These are phyloP conservation scores for Pangasius krempfi DNA, from an alignment of 2,797 vertebrate genomes.

Conservation along the genomic window DNA sequence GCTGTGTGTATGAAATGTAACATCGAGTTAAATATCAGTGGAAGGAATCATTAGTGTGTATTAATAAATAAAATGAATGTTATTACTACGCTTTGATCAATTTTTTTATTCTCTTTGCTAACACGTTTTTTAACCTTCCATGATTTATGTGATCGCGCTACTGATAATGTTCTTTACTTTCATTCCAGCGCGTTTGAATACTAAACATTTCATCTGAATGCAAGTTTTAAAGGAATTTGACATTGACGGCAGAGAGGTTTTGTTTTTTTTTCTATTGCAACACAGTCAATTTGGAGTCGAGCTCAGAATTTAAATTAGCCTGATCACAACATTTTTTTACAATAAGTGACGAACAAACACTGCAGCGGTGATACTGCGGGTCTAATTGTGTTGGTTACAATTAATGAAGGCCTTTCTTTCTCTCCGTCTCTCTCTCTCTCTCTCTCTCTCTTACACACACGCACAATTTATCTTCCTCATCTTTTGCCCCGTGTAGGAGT, in stretches of 20 bases:
- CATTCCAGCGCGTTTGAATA: background rate
- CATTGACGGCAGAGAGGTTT: background rate
- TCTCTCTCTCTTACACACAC: background rate
- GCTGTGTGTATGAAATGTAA: background rate
- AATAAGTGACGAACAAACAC: background rate
- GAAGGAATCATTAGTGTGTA: background rate
- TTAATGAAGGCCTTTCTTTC: background rate
- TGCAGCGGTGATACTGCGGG: background rate
- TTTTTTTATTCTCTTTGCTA: background rate
- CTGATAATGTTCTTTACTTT: background rate
- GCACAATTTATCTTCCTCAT: constrained; percentile 74
- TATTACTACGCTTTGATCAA: background rate
- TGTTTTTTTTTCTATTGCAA: background rate
- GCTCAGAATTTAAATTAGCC: constrained; percentile 15
- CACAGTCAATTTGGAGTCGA: background rate
- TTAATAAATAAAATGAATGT: background rate
- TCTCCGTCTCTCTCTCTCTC: background rate
- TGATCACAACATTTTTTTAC: background rate
- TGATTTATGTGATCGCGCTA: background rate
- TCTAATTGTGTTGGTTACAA: constrained; percentile 5
- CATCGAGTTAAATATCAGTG: background rate
- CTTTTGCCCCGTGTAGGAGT: constrained; percentile 80
- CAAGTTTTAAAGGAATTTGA: background rate
- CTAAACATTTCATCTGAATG: background rate
- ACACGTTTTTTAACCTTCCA: background rate